phyloP scores from a whole-genome alignment of 2,888 invertebrate genomes.

The Flexamia atlantica region DNA sequence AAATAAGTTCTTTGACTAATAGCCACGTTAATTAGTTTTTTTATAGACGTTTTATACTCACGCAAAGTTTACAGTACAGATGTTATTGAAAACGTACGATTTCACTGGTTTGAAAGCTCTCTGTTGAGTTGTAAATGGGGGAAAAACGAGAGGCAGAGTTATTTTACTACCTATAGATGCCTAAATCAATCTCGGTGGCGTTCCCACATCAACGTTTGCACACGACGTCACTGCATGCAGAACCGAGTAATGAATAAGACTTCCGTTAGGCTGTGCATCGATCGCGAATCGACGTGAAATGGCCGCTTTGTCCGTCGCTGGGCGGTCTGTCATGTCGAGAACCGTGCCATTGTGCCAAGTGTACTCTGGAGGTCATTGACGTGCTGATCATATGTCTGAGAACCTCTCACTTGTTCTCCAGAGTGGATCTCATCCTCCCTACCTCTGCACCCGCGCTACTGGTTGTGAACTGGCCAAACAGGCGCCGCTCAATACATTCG shows the following conservation, averaged over 20 bases:
- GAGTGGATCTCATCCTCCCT: neutral
- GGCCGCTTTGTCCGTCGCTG: neutral
- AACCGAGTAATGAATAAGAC: conserved; percentile 7
- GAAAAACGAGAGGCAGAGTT: no score
- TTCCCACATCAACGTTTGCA: neutral
- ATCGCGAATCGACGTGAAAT: conserved; percentile 49
- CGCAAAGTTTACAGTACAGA: no score
- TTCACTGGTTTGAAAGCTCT: no score
- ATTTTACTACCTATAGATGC: no score
- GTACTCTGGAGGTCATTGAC: conserved; percentile 16
- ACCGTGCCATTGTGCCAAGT: conserved; percentile 43
- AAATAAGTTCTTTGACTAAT: no score
- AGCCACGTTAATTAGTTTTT: no score
- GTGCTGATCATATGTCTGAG: conserved; percentile 30
- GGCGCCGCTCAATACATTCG: neutral
- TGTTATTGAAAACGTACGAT: no score
- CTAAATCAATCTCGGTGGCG: no score
- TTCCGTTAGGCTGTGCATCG: conserved; percentile 26
- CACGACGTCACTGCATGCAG: neutral
- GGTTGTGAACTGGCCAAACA: neutral
- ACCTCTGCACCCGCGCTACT: neutral
- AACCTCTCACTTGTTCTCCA: conserved; percentile 7
- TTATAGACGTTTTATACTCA: no score
- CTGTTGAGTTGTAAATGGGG: no score
- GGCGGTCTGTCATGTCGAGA: neutral